Evolutionary conservation across 1,140 invertebrate genomes (phyloP).

Genomic region (Trichonephila inaurata): DNA sequence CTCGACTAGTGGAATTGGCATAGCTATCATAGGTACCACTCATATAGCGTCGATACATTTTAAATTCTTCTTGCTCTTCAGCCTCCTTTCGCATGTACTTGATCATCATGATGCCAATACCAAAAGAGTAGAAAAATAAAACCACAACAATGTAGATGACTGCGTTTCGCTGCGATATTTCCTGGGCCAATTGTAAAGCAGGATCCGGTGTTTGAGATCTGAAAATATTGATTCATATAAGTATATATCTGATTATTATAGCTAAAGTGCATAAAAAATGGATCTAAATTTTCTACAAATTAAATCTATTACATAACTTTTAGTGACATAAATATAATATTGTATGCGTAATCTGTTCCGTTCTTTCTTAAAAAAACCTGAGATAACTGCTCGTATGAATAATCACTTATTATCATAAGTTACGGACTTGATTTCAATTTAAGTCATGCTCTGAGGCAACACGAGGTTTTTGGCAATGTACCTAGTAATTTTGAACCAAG

Average conservation of each 20-base stretch:
- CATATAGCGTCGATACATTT: slow-evolving; percentile 78
- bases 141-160: slow-evolving; percentile 79
- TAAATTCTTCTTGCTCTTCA: slow-evolving; percentile 78
- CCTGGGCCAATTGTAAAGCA: slow-evolving; percentile 34
- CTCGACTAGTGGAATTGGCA: slow-evolving; percentile 73
- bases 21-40: slow-evolving; percentile 75
- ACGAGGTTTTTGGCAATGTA: no score
- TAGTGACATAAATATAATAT: no score
- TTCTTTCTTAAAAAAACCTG: no score
- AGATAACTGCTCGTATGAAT: no score
- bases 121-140: slow-evolving; percentile 79
- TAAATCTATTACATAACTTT: no score
- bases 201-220: slow-evolving; percentile 42
- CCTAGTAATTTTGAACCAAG: no score
- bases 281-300: no score
- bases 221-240: neutral
- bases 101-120: slow-evolving; percentile 79
- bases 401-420: no score
- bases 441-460: no score
- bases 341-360: no score
- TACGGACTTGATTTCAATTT: no score
- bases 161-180: slow-evolving; percentile 77
- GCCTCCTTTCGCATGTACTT: slow-evolving; percentile 79
- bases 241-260: neutral
- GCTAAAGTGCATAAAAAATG: no score